phyloP scores from a whole-genome alignment of 1,140 invertebrate species.

The Cardiocondyla obscurior region DNA sequence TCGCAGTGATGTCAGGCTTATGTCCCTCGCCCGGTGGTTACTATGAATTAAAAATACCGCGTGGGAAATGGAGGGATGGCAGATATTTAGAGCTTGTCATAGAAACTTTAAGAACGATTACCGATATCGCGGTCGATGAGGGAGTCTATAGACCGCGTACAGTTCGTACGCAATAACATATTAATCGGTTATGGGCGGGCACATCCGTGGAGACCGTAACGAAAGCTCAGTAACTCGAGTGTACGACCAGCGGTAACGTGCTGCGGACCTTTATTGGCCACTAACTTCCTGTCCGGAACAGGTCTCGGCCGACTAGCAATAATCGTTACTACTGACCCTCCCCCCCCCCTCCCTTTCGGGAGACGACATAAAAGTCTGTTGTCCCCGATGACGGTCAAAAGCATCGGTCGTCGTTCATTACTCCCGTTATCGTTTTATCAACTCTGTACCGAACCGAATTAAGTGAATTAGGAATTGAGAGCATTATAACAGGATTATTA shows the following conservation, averaged over 20 bases:
- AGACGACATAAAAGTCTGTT: constrained; percentile 73
- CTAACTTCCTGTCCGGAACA: constrained; percentile 73
- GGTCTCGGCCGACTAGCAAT: constrained; percentile 71
- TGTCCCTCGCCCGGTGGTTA: constrained; percentile 7
- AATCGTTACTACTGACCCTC: constrained; percentile 74
- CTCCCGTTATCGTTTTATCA: constrained; percentile 18
- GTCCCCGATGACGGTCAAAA: background rate
- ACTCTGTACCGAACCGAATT: constrained; percentile 9
- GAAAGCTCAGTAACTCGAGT: constrained; percentile 66
- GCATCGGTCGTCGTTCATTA: background rate
- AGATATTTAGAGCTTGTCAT: constrained; percentile 33
- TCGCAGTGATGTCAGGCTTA: constrained; percentile 2
- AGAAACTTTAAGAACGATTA: constrained; percentile 29
- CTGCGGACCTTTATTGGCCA: constrained; percentile 76
- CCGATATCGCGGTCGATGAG: background rate
- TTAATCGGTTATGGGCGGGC: constrained; percentile 72
- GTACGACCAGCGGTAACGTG: constrained; percentile 69
- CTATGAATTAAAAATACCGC: constrained; percentile 1
- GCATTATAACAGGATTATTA: constrained; percentile 14
- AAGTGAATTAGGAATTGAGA: constrained; percentile 9
- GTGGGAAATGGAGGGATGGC: constrained; percentile 14
- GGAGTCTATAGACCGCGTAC: constrained; percentile 29
- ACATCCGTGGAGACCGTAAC: constrained; percentile 39
- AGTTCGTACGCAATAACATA: constrained; percentile 63
- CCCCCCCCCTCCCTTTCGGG: constrained; percentile 62